Percentiles rank a stretch among this genome's conserved stretches.
These are phyloP conservation scores for Tautogolabrus adspersus DNA, from an alignment of 2,113 vertebrate genomes.

Conservation along the genomic window DNA sequence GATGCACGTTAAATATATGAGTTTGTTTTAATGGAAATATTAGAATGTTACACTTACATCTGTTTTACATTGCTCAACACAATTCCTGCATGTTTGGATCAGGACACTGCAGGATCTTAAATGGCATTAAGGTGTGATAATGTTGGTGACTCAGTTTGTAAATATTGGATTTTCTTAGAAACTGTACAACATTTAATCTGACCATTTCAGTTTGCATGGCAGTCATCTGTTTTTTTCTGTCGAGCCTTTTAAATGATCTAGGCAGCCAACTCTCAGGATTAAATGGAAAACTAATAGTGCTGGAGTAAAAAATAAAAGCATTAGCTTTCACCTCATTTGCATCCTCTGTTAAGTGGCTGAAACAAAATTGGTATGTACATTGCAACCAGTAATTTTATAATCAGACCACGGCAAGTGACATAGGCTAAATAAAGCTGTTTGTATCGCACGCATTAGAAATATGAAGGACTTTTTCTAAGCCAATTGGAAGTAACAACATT, in stretches of 20 bases:
- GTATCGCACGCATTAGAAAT: not conserved
- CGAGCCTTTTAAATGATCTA: slow-evolving; percentile 5
- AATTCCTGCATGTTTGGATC: slow-evolving; percentile 19
- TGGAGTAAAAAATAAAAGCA: not conserved
- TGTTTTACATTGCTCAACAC: slow-evolving; percentile 3
- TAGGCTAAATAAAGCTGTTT: not conserved
- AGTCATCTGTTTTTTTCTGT: slow-evolving; percentile 10
- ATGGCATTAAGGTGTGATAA: slow-evolving; percentile 37
- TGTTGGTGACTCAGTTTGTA: slow-evolving; percentile 46
- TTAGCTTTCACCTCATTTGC: slow-evolving; percentile 16
- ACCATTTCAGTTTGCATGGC: not conserved
- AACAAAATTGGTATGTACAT: slow-evolving; percentile 4
- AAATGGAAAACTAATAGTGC: slow-evolving; percentile 26
- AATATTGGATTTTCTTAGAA: slow-evolving; percentile 38
- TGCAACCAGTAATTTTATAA: not conserved
- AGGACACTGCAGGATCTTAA: slow-evolving; percentile 36
- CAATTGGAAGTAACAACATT: not conserved
- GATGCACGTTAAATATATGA: not conserved
- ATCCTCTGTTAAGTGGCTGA: not conserved
- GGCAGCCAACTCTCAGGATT: not conserved
- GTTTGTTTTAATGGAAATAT: not conserved
- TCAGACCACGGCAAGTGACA: not conserved
- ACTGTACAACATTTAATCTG: slow-evolving; percentile 8
- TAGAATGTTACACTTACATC: not conserved
- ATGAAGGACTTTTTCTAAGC: not conserved